These are phyloP conservation scores for Drosophila demipolita DNA, from an alignment of 2,888 invertebrate genomes.

Conservation along the genomic window DNA sequence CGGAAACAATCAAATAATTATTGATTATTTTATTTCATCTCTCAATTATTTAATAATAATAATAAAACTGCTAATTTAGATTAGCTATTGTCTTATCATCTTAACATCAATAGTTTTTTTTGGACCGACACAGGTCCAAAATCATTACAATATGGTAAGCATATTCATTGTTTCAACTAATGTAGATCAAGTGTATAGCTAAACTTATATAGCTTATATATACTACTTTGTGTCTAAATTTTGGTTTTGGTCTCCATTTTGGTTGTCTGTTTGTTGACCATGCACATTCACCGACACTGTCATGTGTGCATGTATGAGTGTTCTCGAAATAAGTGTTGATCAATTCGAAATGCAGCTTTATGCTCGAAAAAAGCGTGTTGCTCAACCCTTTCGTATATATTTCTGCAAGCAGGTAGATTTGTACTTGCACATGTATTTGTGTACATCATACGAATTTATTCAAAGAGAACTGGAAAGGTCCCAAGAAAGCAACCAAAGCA, in stretches of 20 bases:
- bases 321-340: not conserved
- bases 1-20: not conserved
- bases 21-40: not conserved
- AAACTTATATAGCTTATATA: not conserved
- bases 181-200: constrained; percentile 16
- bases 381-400: not conserved
- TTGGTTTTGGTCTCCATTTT: too few relatives aligned
- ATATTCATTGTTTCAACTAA: not conserved
- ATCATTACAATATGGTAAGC: constrained; percentile 29
- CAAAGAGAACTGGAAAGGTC: not conserved
- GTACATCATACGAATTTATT: constrained; percentile 32
- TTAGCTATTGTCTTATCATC: not conserved
- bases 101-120: not conserved
- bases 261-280: not conserved
- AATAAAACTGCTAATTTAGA: not conserved
- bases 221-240: not conserved
- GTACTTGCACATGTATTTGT: not conserved
- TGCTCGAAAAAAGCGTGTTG: not conserved
- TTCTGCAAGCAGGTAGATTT: not conserved
- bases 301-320: not conserved
- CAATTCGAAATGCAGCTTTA: not conserved
- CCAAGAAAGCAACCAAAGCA: not conserved
- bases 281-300: not conserved
- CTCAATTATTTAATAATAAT: not conserved
- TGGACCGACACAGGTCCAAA: not conserved